Base-by-base conservation (phyloP, 2,888 invertebrate species). In the Eupithecia subumbrata region DNA sequence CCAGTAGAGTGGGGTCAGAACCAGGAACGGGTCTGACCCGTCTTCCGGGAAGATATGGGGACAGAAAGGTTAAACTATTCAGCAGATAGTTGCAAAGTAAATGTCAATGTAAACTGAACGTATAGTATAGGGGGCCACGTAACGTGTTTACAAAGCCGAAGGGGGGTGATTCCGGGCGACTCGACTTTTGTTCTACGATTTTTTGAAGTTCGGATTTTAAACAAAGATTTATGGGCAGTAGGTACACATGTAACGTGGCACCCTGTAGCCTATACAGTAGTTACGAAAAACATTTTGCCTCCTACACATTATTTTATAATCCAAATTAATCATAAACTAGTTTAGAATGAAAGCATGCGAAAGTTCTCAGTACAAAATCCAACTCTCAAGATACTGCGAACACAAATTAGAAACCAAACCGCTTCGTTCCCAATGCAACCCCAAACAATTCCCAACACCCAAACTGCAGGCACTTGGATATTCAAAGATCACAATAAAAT, bases 401-500 rank as follows among this genome's bases (percentile, higher is more conserved):
- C 64, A 64, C 64, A 64, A 37, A 67, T 14, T 60, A 63, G 56
- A 64, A 66, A 45, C 18, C 73, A 43, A 37, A 68, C 37, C 56
- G n/a, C 34, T n/a, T 60, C 37, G 60, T 67, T 45, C 63, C 18
- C 48, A 52, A 71, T 63, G 18, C 66, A 73, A 63, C 30, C 43
- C 45, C 75, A 73, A 56, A 69, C 72, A 67, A 75, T 73, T 72
- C 69, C 30, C 52, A 25, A 56, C 71, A 40, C 75, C 68, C 75
- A 75, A 76, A 78, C 74, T 76, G 74, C 74, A 78, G 76, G 78
- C 76, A 79, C 76, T 78, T 77, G 79, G 78, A 77, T 83, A 88
- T 82, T 82, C 82, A 83, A 85, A 87, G 84, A 87, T 89, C 85
- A 86, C 84, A 87, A 89, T 90, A 89, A 90, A 88, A 88, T 89